Conservation (phyloP, 2,888 invertebrate genomes). For the Tipula vernalis region DNA sequence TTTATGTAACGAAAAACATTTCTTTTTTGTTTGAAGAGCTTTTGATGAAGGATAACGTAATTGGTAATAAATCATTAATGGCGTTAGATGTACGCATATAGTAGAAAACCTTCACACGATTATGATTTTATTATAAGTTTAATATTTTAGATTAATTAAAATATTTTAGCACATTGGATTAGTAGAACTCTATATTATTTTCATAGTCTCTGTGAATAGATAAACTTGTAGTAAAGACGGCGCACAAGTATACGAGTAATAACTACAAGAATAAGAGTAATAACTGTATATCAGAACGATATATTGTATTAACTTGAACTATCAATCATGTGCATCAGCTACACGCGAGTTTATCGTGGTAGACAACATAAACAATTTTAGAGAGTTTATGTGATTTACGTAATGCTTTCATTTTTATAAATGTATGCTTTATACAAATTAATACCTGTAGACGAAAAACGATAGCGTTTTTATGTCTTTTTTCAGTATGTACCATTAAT, state of each 20-base stretch:
- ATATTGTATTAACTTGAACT: neutral
- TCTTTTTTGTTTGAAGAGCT: neutral
- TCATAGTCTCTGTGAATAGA: neutral
- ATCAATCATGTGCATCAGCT: neutral
- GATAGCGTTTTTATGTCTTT: neutral
- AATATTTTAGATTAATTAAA: neutral
- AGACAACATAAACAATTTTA: too few species aligned
- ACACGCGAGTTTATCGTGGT: neutral
- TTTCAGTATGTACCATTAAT: neutral
- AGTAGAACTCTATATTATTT: neutral
- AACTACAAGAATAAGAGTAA: too few species aligned
- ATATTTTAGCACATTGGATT: neutral
- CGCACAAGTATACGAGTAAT: neutral
- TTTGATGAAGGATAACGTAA: neutral
- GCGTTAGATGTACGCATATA: neutral
- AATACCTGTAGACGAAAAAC: neutral
- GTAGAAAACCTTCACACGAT: neutral
- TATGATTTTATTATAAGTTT: neutral
- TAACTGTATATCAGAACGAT: too few species aligned
- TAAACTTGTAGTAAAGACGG: neutral
- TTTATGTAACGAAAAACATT: neutral
- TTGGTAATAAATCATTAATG: neutral
- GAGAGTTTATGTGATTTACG: neutral
- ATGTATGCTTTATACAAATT: neutral
- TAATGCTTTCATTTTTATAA: neutral